These are phyloP conservation scores for Nestor notabilis DNA, from an alignment of 2,113 vertebrate species.

Conservation along the genomic window DNA sequence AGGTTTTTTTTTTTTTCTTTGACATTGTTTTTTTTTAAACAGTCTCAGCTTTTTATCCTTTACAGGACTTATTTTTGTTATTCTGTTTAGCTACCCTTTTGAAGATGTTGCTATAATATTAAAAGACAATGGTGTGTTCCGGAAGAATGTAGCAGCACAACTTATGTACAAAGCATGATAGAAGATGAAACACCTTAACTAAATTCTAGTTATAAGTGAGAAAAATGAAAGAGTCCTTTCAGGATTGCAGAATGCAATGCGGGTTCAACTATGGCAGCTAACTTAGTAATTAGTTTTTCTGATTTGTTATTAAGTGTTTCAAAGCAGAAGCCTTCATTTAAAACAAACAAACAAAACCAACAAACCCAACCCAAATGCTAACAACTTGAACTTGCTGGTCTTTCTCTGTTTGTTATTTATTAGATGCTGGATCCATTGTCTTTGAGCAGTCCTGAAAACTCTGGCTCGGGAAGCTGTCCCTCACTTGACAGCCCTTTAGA, in stretches of 20 bases:
- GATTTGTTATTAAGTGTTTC: background rate
- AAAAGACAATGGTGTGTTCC: background rate
- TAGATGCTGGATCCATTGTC: slow-evolving; percentile 98
- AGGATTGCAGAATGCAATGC: background rate
- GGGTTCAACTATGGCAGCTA: background rate
- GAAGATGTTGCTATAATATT: background rate
- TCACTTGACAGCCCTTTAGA: slow-evolving; percentile 98
- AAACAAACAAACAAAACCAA: background rate
- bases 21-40: background rate
- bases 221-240: background rate
- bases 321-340: background rate
- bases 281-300: background rate
- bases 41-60: background rate
- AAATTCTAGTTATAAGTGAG: background rate
- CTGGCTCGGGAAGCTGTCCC: slow-evolving; percentile 97
- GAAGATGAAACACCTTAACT: background rate
- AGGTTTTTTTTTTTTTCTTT: background rate
- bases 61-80: background rate
- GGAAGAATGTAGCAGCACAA: background rate
- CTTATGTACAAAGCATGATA: background rate
- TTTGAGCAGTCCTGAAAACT: slow-evolving; percentile 98
- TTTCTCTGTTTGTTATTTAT: slow-evolving; percentile 9
- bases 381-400: background rate
- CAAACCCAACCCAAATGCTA: background rate
- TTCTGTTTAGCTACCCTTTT: background rate